These are phyloP conservation scores for Crepidodera aurea DNA, from an alignment of 2,888 invertebrate genomes.

Conservation along the genomic window DNA sequence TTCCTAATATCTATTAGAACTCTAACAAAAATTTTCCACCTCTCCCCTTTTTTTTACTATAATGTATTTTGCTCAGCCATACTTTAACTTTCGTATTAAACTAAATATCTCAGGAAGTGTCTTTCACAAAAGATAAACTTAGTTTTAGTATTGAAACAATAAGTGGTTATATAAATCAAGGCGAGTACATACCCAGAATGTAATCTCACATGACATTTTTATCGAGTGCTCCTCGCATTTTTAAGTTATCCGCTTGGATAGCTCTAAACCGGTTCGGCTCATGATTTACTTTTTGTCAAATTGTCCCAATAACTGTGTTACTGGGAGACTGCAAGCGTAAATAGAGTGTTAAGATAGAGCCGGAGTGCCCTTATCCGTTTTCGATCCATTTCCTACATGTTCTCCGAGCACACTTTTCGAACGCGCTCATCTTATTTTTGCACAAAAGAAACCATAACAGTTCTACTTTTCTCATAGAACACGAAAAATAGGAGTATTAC, in stretches of 20 bases:
- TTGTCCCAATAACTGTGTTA: conserved; percentile 33
- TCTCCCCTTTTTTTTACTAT: too few relatives aligned
- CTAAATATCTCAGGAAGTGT: too few relatives aligned
- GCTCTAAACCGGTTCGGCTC: conserved; percentile 5
- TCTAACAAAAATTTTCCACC: too few relatives aligned
- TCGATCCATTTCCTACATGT: conserved; percentile 33
- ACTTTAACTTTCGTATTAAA: too few relatives aligned
- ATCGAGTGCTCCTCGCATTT: not conserved
- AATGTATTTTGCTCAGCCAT: too few relatives aligned
- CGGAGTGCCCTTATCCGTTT: conserved; percentile 27
- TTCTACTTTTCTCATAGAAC: conserved; percentile 18
- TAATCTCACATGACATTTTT: not conserved
- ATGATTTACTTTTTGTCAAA: conserved; percentile 20
- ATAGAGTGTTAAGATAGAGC: conserved; percentile 37
- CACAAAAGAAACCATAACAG: conserved; percentile 26
- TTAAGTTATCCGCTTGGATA: not conserved
- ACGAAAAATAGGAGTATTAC: conserved; percentile 19
- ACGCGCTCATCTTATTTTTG: conserved; percentile 23
- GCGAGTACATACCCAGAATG: not conserved
- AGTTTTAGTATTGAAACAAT: too few relatives aligned
- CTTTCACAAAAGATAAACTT: too few relatives aligned
- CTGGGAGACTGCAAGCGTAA: conserved; percentile 22
- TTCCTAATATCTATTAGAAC: too few relatives aligned
- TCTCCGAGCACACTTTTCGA: conserved; percentile 16
- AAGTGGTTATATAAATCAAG: not conserved